Base-by-base conservation (phyloP, 2,888 invertebrate genomes). In the Chydorus sphaericus region DNA sequence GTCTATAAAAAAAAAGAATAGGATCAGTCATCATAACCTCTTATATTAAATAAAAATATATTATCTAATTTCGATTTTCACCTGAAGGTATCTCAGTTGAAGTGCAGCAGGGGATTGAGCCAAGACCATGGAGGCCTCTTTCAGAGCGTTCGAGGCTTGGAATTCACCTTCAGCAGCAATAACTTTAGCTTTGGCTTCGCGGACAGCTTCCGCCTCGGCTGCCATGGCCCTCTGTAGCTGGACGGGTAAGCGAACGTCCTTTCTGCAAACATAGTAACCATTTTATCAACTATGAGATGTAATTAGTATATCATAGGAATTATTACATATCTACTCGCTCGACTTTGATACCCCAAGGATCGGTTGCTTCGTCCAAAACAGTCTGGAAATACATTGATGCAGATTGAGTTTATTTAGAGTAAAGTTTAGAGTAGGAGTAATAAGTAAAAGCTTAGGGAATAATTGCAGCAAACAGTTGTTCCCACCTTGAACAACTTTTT, bases 91-190 rank as follows among this genome's bases (percentile, higher is more conserved):
- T 59, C 94, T 82, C 26, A 96, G 78, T 69, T 96, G 93, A 31
- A 96, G 73, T 16, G 96, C 94, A 4, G 92, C 90, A 8, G 94
- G 92, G 52, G 91, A 90, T 66, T 91, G 89, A 1, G 87, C 85
- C 65, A 96, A 92, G 51, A 96, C 86, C 69, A 94, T 93, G 7
- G 94, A 93, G 16, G 96, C 97, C 67, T 96, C 94, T 56, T 92
- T 82, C 33, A 96, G 75, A 0, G 94, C 93, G 28, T 88, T 74
- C n/a, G 93, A 90, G 2, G 96, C 94, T 66, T 92, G 92, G 68
- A 92, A 91, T 69, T 97, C 96, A 30, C 96, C 96, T 68, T 96
- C 93, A 4, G 94, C 94, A 16, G 66, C 63, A 60, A 65, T 67
- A 62, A 75, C 76, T 75, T 93, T 91, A 59, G 91, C 92, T 23